Evolutionary conservation across 2,113 vertebrate genomes (phyloP).

Genomic region (Platanista minor): DNA sequence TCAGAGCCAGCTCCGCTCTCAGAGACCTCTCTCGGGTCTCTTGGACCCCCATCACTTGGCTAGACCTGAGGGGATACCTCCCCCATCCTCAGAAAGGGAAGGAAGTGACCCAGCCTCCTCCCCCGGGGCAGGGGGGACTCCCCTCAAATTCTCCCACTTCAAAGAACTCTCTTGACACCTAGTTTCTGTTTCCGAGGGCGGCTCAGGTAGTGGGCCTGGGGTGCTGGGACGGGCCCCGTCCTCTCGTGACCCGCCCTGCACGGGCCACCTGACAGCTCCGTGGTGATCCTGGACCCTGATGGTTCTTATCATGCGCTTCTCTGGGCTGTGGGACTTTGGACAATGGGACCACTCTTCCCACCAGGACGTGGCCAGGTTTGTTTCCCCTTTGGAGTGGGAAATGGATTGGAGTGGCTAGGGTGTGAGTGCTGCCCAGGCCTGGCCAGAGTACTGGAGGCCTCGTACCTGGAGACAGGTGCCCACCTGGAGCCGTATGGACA

Average conservation of each 20-base stretch:
- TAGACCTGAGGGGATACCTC: neutral
- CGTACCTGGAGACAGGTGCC: neutral
- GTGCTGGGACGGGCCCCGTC: neutral
- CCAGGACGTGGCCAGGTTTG: neutral
- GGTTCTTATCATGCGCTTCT: neutral
- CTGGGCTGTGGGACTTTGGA: neutral
- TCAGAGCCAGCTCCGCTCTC: neutral
- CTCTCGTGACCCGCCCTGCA: accelerated
- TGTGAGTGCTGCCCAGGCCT: neutral
- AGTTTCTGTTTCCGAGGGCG: neutral
- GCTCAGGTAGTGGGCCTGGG: neutral
- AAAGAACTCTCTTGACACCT: neutral
- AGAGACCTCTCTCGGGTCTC: neutral
- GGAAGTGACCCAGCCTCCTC: no score
- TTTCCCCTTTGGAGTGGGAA: neutral
- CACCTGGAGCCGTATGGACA: neutral
- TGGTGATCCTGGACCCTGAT: neutral
- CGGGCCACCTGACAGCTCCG: accelerated
- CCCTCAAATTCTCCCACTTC: neutral
- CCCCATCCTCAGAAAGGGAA: neutral
- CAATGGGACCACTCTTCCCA: neutral
- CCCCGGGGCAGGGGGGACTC: neutral
- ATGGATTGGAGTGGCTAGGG: neutral
- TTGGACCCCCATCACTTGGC: neutral
- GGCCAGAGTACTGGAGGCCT: neutral